Evolutionary conservation across 2,113 vertebrate genomes (phyloP).

Genomic region (Podocnemis expansa): DNA sequence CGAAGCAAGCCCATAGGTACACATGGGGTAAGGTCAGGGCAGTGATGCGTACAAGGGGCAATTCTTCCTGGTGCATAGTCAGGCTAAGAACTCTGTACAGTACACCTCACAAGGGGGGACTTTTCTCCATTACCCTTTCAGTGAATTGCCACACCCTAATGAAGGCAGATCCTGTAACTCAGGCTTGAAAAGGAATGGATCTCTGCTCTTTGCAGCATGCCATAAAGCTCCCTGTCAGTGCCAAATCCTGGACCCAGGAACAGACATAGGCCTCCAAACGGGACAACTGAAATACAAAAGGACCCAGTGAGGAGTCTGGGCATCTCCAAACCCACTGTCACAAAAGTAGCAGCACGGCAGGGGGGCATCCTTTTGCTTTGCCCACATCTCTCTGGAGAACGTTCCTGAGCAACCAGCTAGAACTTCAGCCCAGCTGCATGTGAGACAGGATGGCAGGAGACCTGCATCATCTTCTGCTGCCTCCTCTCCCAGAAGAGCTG

Average conservation of each 20-base stretch:
- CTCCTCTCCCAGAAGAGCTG: too few species aligned
- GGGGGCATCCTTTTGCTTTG: neutral
- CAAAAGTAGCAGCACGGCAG: neutral
- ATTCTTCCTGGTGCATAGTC: too few species aligned
- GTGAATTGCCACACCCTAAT: too few species aligned
- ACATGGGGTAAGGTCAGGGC: rapidly evolving
- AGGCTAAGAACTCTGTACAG: too few species aligned
- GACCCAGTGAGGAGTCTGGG: neutral
- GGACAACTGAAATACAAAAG: neutral
- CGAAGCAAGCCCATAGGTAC: neutral
- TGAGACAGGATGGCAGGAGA: neutral
- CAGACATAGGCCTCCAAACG: neutral
- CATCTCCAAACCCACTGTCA: neutral
- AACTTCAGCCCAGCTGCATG: neutral
- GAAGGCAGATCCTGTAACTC: too few species aligned
- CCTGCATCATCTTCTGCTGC: neutral
- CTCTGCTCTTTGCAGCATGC: too few species aligned
- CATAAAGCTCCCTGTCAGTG: neutral
- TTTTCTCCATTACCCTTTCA: too few species aligned
- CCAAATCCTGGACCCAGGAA: neutral
- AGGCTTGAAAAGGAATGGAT: too few species aligned
- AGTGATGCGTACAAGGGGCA: too few species aligned
- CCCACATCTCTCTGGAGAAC: too few species aligned
- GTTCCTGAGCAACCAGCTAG: neutral
- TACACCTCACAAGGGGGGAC: too few species aligned